These are phyloP conservation scores for Neodiprion pinetum DNA, from an alignment of 1,140 invertebrate species.

Conservation along the genomic window DNA sequence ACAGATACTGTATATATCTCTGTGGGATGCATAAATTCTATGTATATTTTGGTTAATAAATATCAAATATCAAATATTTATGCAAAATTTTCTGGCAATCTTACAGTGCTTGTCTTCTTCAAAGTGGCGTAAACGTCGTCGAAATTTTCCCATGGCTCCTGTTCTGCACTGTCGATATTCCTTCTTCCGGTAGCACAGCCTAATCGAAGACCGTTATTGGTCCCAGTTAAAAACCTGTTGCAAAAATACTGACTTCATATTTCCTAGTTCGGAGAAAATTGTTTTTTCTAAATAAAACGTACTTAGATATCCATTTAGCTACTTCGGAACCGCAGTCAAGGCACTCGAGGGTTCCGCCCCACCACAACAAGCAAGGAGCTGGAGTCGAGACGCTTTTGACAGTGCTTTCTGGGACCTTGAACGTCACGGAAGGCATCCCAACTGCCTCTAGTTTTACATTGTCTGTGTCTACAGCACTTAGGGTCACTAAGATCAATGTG, in stretches of 20 bases:
- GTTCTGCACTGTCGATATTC: constrained; percentile 26
- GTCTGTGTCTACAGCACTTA: constrained; percentile 35
- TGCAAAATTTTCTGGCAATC: constrained; percentile 14
- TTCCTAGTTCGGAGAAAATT: constrained; percentile 21
- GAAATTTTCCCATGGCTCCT: constrained; percentile 40
- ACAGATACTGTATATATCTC: no score
- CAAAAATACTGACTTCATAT: background rate
- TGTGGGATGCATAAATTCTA: background rate
- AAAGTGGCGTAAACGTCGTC: constrained; percentile 39
- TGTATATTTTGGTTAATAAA: no score
- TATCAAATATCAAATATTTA: background rate
- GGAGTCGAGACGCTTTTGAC: constrained; percentile 14
- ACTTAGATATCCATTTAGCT: constrained; percentile 54
- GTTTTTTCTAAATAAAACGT: background rate
- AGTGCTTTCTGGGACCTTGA: constrained; percentile 35
- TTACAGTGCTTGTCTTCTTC: constrained; percentile 45
- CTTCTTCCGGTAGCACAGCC: constrained; percentile 32
- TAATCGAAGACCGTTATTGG: constrained; percentile 38
- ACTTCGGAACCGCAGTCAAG: constrained; percentile 55
- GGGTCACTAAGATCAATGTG: constrained; percentile 43
- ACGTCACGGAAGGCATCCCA: constrained; percentile 43
- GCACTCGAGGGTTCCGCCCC: constrained; percentile 44
- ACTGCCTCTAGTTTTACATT: constrained; percentile 46
- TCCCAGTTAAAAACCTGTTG: constrained; percentile 46
- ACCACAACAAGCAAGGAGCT: constrained; percentile 45